Percentiles rank a stretch among this genome's conserved stretches.
phyloP scores from a whole-genome alignment of 2,797 vertebrate species.

The Chelidonichthys spinosus region DNA sequence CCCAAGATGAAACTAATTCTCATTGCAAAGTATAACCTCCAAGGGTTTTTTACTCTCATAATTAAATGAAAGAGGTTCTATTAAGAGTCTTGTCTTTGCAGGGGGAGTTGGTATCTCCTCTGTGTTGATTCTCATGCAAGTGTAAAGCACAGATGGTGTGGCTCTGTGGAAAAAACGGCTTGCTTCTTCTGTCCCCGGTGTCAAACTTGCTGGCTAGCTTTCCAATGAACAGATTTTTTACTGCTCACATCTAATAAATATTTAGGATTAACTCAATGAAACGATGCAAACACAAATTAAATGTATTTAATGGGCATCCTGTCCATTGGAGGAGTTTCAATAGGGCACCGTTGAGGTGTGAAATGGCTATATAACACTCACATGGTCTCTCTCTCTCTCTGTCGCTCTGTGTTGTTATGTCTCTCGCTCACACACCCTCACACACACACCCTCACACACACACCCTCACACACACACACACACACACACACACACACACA shows the following conservation, averaged over 20 bases:
- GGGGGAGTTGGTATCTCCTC: slow-evolving; percentile 21
- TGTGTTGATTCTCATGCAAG: slow-evolving; percentile 40
- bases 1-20: slow-evolving; percentile 4
- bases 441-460: too few species aligned
- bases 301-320: slow-evolving; percentile 78
- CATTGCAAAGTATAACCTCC: slow-evolving; percentile 28
- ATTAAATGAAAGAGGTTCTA: slow-evolving; percentile 33
- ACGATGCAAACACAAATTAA: slow-evolving; percentile 84
- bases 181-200: slow-evolving; percentile 59
- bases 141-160: slow-evolving; percentile 67
- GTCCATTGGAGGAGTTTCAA: slow-evolving; percentile 77
- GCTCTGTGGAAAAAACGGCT: slow-evolving; percentile 55
- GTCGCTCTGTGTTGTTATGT: slow-evolving; percentile 46
- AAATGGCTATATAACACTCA: slow-evolving; percentile 79
- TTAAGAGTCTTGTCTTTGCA: slow-evolving; percentile 33
- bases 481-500: slow-evolving; percentile 42
- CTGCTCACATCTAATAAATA: slow-evolving; percentile 82
- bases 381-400: slow-evolving; percentile 57
- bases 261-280: slow-evolving; percentile 83
- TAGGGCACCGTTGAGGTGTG: slow-evolving; percentile 73
- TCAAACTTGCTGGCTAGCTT: slow-evolving; percentile 66
- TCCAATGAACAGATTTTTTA: slow-evolving; percentile 79
- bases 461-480: slow-evolving; percentile 15
- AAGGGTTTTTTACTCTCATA: slow-evolving; percentile 10
- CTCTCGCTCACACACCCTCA: slow-evolving; percentile 41